Percentiles rank a stretch among this genome's conserved stretches.
Evolutionary conservation across 2,888 invertebrate genomes (phyloP).

Genomic region (Aproaerema taeniolella): DNA sequence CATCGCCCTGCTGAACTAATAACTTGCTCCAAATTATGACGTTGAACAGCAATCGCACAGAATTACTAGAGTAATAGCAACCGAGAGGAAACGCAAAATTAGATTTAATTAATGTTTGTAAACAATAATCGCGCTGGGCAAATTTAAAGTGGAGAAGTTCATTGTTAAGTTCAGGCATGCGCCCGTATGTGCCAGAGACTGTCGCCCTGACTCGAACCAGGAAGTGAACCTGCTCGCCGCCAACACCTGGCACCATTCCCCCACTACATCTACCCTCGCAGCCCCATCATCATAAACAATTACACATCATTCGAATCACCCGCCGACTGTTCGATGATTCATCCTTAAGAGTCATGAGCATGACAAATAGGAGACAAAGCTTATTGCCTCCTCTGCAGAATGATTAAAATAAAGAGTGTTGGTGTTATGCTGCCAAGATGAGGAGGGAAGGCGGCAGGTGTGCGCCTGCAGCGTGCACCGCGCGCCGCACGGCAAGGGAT

Average conservation of each 20-base stretch:
- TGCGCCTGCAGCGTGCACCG: constrained; percentile 19
- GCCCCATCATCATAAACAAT: background rate
- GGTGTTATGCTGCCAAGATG: constrained; percentile 11
- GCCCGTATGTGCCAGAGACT: constrained; percentile 22
- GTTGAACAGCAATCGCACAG: no score
- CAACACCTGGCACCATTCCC: constrained; percentile 14
- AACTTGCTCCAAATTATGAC: no score
- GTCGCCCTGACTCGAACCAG: constrained; percentile 36
- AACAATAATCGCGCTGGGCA: constrained; percentile 41
- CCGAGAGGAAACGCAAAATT: no score
- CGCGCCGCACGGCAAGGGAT: constrained; percentile 37
- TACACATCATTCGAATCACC: background rate
- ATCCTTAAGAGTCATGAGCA: no score
- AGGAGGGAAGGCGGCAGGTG: constrained; percentile 9
- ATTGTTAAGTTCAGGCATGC: constrained; percentile 66
- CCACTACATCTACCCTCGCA: background rate
- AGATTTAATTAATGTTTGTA: constrained; percentile 56
- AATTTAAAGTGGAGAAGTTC: constrained; percentile 59
- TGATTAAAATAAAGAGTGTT: constrained; percentile 9
- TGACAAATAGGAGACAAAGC: no score
- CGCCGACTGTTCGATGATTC: no score
- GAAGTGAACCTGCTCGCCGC: constrained; percentile 35
- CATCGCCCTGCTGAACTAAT: no score
- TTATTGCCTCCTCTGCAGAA: constrained; percentile 1
- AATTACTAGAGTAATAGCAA: no score